A percentile compares a stretch with the other conserved stretches of the same genome.
phyloP scores from a whole-genome alignment of 2,797 vertebrate species.

The Meriones psammophilus region DNA sequence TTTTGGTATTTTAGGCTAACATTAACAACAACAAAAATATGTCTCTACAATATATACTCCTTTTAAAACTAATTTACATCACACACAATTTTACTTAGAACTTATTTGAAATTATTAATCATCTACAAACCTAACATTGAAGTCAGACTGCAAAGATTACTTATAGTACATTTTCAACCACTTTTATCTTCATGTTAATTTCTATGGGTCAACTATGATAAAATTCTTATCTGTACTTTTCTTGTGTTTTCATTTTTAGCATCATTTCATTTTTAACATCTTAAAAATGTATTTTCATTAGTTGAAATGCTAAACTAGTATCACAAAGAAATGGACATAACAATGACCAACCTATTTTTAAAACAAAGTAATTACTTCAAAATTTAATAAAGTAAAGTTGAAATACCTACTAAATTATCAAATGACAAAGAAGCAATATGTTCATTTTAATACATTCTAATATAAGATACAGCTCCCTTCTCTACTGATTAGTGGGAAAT shows the following conservation, averaged over 20 bases:
- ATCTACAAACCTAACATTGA: neutral
- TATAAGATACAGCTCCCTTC: neutral
- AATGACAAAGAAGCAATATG: neutral
- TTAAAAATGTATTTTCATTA: conserved; percentile 11
- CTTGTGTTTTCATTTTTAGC: conserved; percentile 12
- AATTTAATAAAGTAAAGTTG: conserved; percentile 15
- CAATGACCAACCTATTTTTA: neutral
- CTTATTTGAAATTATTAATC: conserved; percentile 26
- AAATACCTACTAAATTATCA: conserved; percentile 42
- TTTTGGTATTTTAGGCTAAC: conserved; percentile 64
- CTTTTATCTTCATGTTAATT: conserved; percentile 20
- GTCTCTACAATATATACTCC: neutral
- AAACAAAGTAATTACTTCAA: neutral
- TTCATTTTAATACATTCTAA: neutral
- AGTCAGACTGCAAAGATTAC: neutral
- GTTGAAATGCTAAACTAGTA: conserved; percentile 31
- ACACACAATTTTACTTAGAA: conserved; percentile 17
- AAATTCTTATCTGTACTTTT: neutral
- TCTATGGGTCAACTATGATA: neutral
- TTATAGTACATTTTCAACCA: conserved; percentile 32
- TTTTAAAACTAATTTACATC: conserved; percentile 16
- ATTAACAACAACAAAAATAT: conserved; percentile 47
- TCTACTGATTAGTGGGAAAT: neutral
- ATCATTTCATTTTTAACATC: conserved; percentile 24
- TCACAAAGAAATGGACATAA: neutral